These are phyloP conservation scores for Drosophila ohnishii DNA, from an alignment of 1,140 invertebrate genomes.

Conservation along the genomic window DNA sequence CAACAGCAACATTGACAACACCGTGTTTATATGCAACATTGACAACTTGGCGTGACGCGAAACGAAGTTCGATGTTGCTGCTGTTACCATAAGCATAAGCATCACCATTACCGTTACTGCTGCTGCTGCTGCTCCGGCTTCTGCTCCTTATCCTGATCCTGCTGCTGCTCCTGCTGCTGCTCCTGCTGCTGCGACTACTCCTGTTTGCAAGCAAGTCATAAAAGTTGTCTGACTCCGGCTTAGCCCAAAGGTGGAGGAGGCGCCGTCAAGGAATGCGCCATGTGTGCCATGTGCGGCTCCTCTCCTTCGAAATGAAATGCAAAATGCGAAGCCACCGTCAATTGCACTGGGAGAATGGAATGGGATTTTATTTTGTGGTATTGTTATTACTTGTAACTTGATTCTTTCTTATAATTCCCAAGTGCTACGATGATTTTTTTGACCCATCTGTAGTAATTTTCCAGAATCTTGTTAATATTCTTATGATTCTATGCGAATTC, in stretches of 20 bases:
- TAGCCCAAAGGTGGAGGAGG: slow-evolving; percentile 31
- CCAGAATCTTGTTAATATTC: neutral
- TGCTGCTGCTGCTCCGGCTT: slow-evolving; percentile 9
- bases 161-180: neutral
- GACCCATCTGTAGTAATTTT: neutral
- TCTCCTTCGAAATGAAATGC: slow-evolving; percentile 41
- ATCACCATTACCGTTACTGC: slow-evolving; percentile 60
- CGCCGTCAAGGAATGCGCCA: slow-evolving; percentile 35
- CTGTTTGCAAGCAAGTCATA: slow-evolving; percentile 65
- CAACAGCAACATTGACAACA: slow-evolving; percentile 60
- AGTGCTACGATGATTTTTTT: neutral
- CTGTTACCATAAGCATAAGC: slow-evolving; percentile 49
- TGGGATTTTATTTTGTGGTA: no score
- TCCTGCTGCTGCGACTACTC: slow-evolving; percentile 13
- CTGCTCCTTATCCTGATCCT: slow-evolving; percentile 7
- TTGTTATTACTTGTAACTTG: neutral
- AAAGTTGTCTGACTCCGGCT: slow-evolving; percentile 68
- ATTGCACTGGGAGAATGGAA: slow-evolving; percentile 39
- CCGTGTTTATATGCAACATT: slow-evolving; percentile 77
- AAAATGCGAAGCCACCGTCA: slow-evolving; percentile 30
- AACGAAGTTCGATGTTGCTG: slow-evolving; percentile 41
- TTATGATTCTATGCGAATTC: no score
- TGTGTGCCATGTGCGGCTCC: slow-evolving; percentile 41
- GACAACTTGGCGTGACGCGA: slow-evolving; percentile 74
- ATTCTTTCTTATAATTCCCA: neutral